Evolutionary conservation across 2,888 invertebrate species (phyloP), one percentile per base, ranked within the genome.

Genomic region (Peribatodes rhomboidaria): DNA sequence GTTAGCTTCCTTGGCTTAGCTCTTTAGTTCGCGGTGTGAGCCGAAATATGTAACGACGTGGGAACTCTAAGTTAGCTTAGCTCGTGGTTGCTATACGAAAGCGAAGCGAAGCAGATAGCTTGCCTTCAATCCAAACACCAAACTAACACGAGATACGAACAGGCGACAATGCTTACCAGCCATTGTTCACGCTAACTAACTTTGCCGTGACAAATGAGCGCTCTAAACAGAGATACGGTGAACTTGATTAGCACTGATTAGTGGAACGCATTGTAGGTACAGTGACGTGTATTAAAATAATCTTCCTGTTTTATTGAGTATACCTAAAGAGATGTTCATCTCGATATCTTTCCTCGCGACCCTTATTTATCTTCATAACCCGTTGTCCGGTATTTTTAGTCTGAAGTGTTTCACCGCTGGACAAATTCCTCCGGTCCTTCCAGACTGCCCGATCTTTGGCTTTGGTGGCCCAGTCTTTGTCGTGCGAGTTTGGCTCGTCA

Each of bases 171-270:
- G 35, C 11, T 39, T 20, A 39, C 20, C 39, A 49, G 18, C 61
- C 71, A 67, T 73, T 74, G 70, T 78, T 74, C 68, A 49, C 63
- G 69, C 70, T 67, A 20, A 53, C 14, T 44, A 42, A 54, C 54
- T 41, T 41, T 31, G n/a, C 13, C 14, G 42, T 44, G 55, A 55
- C 44, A 55, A 44, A 55, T 55, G 55, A 55, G 54, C 54, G 42
- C 42, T 42, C 13, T 7, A 10, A 53, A 20, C 6, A 11, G 42
- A 31, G 14, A 41, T 14, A 33, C n/a, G 13, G 42, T 2, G 8
- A 42, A 42, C 33, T 33, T 55, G 42, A 33, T 55, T 42, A 55
- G 44, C 16, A 8, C 44, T 44, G 35, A 55, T 55, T 33, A 55
- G 55, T 33, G 6, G 44, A 31, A 35, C 20, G n/a, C 20, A 35